Percentiles rank a stretch among this genome's conserved stretches.
phyloP scores from a whole-genome alignment of 2,888 invertebrate genomes.

The Meiosimyza platycephala region DNA sequence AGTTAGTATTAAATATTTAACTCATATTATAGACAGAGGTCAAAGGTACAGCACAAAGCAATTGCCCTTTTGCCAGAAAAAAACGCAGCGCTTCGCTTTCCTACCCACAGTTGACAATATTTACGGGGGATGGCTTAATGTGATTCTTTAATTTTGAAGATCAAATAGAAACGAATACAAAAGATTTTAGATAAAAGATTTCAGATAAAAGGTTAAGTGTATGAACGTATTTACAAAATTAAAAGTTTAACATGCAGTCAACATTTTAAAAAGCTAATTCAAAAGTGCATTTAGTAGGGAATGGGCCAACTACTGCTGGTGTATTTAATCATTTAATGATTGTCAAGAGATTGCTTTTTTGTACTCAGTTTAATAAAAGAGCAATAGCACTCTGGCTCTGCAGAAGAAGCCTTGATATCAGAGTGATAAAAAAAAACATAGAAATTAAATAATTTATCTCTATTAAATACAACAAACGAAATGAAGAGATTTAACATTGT shows the following conservation, averaged over 20 bases:
- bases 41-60: background rate
- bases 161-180: conserved; percentile 30
- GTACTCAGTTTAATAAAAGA: no score
- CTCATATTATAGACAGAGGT: background rate
- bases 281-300: no score
- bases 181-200: conserved; percentile 20
- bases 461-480: no score
- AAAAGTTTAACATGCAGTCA: conserved; percentile 3
- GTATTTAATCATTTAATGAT: no score
- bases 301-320: no score
- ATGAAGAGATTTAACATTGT: no score
- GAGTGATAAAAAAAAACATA: no score
- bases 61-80: conserved; percentile 21
- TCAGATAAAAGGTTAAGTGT: background rate
- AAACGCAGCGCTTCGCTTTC: background rate
- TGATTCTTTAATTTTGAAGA: conserved; percentile 24
- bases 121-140: background rate
- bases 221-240: conserved; percentile 26
- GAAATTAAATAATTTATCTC: no score
- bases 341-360: no score
- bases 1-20: conserved; percentile 36
- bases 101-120: conserved; percentile 9
- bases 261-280: no score
- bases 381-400: no score
- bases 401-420: no score